Percentiles rank a stretch among this genome's conserved stretches.
phyloP scores from a whole-genome alignment of 2,797 vertebrate species.

The Jordanella pulchra region DNA sequence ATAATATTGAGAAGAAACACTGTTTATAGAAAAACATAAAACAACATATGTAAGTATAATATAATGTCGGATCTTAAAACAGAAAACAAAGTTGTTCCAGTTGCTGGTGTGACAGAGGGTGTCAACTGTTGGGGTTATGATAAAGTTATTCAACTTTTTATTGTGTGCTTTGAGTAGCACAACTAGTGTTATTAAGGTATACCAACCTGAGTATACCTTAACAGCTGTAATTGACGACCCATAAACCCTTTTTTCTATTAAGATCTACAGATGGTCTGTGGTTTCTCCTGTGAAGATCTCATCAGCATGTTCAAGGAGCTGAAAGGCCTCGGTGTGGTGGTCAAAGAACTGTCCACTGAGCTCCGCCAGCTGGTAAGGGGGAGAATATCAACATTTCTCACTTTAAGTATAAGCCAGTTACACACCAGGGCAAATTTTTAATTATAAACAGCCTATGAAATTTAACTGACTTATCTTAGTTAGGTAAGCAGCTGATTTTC shows the following conservation, averaged over 20 bases:
- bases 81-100: background rate
- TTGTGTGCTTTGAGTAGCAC: too few species aligned
- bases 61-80: background rate
- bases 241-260: constrained; percentile 14
- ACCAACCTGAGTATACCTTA: background rate
- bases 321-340: constrained; percentile 88
- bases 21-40: background rate
- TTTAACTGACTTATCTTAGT: background rate
- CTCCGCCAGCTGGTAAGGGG: constrained; percentile 90
- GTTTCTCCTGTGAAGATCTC: constrained; percentile 94
- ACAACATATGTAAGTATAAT: background rate
- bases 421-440: background rate
- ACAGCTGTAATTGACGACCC: background rate
- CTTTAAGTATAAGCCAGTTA: background rate
- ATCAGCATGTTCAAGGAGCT: constrained; percentile 94
- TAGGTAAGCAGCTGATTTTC: background rate
- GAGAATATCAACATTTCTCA: background rate
- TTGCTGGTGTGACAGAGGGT: background rate
- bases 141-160: background rate
- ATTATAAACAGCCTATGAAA: background rate
- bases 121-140: background rate
- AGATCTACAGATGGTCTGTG: constrained; percentile 94
- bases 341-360: constrained; percentile 89
- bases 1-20: background rate
- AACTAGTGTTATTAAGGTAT: background rate